These are phyloP conservation scores for Macaca nemestrina DNA, from an alignment of 2,113 vertebrate species.

Conservation along the genomic window DNA sequence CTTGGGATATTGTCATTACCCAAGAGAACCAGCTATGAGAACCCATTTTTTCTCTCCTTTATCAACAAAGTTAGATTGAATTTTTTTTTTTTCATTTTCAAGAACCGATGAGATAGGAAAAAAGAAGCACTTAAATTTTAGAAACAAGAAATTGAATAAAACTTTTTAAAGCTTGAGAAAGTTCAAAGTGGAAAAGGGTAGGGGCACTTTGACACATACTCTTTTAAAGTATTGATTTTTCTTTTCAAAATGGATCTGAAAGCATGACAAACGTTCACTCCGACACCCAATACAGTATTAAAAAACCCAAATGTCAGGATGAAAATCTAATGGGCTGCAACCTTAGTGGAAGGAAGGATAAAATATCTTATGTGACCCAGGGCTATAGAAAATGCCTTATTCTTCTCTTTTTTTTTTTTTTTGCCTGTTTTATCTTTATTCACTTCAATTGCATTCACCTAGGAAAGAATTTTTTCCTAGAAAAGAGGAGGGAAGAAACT, in stretches of 20 bases:
- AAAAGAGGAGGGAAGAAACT: not conserved
- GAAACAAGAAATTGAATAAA: slow-evolving; percentile 43
- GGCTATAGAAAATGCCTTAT: not conserved
- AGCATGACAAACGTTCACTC: slow-evolving; percentile 64
- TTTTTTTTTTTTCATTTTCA: not conserved
- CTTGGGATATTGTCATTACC: slow-evolving; percentile 21
- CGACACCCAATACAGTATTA: slow-evolving; percentile 45
- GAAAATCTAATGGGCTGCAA: slow-evolving; percentile 53
- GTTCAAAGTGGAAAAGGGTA: slow-evolving; percentile 57
- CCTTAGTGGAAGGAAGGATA: slow-evolving; percentile 34
- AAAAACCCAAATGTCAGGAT: slow-evolving; percentile 63
- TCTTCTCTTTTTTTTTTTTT: not conserved
- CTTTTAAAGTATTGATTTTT: slow-evolving; percentile 66
- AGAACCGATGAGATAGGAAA: slow-evolving; percentile 14
- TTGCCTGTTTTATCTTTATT: not conserved
- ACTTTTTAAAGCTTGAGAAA: slow-evolving; percentile 55
- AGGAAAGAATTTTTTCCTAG: not conserved
- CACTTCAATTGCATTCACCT: not conserved
- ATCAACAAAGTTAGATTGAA: slow-evolving; percentile 45
- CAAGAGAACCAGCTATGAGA: slow-evolving; percentile 42
- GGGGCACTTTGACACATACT: slow-evolving; percentile 13
- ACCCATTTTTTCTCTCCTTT: slow-evolving; percentile 53
- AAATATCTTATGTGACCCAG: not conserved
- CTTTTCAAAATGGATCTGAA: slow-evolving; percentile 55
- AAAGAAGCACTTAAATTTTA: slow-evolving; percentile 7